These are phyloP conservation scores for Stichopus horrens DNA, from an alignment of 53 echinoderm and acorn worm genomes.

Conservation along the genomic window DNA sequence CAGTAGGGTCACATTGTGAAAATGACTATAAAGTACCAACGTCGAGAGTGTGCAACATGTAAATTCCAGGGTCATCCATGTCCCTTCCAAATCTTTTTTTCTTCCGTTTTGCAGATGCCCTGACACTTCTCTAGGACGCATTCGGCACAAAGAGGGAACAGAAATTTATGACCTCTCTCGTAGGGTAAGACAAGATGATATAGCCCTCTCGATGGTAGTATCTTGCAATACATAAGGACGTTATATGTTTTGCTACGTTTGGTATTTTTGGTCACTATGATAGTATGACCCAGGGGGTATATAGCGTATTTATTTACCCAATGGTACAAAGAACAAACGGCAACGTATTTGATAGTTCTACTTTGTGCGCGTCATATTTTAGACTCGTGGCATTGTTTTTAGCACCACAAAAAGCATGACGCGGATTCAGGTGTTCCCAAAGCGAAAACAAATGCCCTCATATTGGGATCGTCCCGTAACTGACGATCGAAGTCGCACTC, in stretches of 20 bases:
- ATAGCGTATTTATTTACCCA: slow-evolving; percentile 59
- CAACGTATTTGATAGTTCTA: slow-evolving; percentile 18
- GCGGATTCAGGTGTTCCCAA: background rate
- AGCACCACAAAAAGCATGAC: slow-evolving; percentile 1
- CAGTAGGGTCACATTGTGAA: slow-evolving; percentile 38
- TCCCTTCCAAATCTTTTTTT: slow-evolving; percentile 52
- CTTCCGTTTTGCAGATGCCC: slow-evolving; percentile 21
- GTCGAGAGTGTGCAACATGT: background rate
- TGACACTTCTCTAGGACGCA: background rate
- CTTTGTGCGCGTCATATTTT: background rate
- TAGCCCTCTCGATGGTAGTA: slow-evolving; percentile 58
- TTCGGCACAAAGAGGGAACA: slow-evolving; percentile 58
- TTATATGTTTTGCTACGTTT: background rate
- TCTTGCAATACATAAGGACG: slow-evolving; percentile 53
- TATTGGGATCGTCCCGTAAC: background rate
- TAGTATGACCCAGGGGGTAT: slow-evolving; percentile 31
- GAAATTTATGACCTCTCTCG: slow-evolving; percentile 32
- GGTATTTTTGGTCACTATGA: slow-evolving; percentile 62
- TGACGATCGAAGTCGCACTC: slow-evolving; percentile 7
- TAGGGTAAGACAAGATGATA: slow-evolving; percentile 58
- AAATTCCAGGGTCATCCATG: slow-evolving; percentile 55
- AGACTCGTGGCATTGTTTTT: slow-evolving; percentile 17
- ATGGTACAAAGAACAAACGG: slow-evolving; percentile 40
- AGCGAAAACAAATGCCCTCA: background rate
- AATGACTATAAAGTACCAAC: slow-evolving; percentile 66